Evolutionary conservation across 1,140 invertebrate species (phyloP).

Genomic region (Ceratosolen solmsi): DNA sequence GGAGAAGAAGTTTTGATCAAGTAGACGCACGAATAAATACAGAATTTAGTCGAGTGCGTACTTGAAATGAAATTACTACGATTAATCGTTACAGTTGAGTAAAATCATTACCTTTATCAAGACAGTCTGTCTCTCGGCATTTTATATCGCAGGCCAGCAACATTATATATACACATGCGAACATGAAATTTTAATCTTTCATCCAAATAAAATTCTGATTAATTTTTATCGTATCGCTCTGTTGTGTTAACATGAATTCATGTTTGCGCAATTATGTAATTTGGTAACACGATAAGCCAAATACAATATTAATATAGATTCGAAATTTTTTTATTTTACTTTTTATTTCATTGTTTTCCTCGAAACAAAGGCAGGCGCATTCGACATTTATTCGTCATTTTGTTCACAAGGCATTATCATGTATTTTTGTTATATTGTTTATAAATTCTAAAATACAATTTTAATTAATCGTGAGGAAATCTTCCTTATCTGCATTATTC

Average conservation of each 20-base stretch:
- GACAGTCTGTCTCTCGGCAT: neutral
- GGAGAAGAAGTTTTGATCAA: neutral
- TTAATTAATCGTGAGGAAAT: no score
- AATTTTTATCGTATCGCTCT: neutral
- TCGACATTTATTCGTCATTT: no score
- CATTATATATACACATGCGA: neutral
- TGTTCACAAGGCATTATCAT: no score
- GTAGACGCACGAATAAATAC: neutral
- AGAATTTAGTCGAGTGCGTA: neutral
- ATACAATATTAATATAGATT: neutral
- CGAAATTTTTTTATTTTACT: neutral
- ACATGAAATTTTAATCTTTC: neutral
- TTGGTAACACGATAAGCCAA: neutral
- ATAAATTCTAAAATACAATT: no score
- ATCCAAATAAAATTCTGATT: neutral
- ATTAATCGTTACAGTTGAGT: neutral
- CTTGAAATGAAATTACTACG: neutral
- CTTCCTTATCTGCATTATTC: neutral
- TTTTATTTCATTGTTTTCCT: neutral
- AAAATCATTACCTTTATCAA: neutral
- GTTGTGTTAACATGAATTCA: neutral
- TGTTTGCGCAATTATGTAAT: neutral
- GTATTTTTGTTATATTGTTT: no score
- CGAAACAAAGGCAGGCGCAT: neutral
- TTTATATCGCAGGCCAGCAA: neutral